phyloP scores from a whole-genome alignment of 1,140 invertebrate genomes.

The Muscidifurax raptorellus region DNA sequence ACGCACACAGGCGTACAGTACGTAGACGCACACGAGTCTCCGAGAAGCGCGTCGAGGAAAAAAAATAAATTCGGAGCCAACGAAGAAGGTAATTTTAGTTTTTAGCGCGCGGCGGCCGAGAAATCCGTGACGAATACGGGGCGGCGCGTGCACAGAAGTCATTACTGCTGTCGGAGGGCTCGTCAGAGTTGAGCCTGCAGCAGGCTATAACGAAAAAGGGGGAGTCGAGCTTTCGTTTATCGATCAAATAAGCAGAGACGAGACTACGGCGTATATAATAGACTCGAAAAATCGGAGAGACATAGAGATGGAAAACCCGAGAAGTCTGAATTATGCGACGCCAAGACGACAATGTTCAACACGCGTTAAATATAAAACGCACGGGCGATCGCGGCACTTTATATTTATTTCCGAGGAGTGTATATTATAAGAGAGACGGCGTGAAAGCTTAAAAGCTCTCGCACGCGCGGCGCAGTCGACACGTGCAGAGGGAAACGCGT shows the following conservation, averaged over 20 bases:
- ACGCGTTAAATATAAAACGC: not conserved
- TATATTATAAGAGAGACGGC: no score
- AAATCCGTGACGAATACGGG: conserved; percentile 11
- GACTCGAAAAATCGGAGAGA: not conserved
- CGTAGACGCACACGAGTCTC: not conserved
- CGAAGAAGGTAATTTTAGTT: not conserved
- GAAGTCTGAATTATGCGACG: not conserved
- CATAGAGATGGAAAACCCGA: not conserved
- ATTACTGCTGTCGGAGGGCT: not conserved
- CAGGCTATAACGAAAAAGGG: not conserved
- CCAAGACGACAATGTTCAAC: not conserved
- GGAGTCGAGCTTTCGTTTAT: conserved; percentile 16
- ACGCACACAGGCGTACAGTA: no score
- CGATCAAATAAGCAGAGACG: conserved; percentile 40
- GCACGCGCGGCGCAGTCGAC: conserved; percentile 1
- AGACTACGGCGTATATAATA: not conserved
- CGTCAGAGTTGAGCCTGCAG: not conserved
- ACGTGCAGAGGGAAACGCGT: conserved; percentile 6
- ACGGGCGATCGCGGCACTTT: not conserved
- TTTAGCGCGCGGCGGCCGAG: not conserved
- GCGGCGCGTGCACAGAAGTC: conserved; percentile 29
- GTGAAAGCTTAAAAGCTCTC: not conserved
- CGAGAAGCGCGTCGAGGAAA: not conserved
- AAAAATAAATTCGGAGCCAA: not conserved
- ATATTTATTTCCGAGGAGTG: not conserved